Evolutionary conservation across 2,888 invertebrate genomes (phyloP).

Genomic region (Pyrochroa serraticornis): DNA sequence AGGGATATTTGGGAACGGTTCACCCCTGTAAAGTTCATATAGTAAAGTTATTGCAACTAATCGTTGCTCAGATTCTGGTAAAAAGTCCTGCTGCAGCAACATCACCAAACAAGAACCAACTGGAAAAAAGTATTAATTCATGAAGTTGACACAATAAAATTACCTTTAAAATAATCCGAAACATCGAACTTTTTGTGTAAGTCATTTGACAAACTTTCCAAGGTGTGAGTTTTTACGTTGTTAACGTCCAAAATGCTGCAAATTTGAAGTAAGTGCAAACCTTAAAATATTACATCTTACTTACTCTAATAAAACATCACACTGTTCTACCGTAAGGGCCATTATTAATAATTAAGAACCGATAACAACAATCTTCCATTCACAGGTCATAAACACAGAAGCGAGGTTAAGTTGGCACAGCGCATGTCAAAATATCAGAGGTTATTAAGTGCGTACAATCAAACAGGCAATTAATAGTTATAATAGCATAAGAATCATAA

Average conservation of each 20-base stretch:
- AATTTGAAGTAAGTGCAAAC: constrained; percentile 34
- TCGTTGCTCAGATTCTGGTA: constrained; percentile 70
- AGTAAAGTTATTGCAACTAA: constrained; percentile 72
- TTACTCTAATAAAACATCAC: constrained; percentile 60
- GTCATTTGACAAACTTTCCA: constrained; percentile 78
- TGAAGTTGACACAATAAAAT: not conserved
- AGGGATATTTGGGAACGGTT: constrained; percentile 70
- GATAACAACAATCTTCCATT: too few species aligned
- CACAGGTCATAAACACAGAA: too few species aligned
- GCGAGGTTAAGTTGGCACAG: too few species aligned
- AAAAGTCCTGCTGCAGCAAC: constrained; percentile 72
- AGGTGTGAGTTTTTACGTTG: constrained; percentile 73
- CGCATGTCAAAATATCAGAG: too few species aligned
- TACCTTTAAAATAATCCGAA: constrained; percentile 78
- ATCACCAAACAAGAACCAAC: constrained; percentile 68
- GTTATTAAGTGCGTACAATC: too few species aligned
- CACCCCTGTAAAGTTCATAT: constrained; percentile 73
- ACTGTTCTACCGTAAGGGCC: constrained; percentile 61
- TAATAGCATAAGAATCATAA: too few species aligned
- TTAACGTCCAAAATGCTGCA: constrained; percentile 74
- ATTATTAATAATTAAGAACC: constrained; percentile 41
- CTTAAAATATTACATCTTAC: constrained; percentile 10
- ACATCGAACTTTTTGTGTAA: constrained; percentile 80
- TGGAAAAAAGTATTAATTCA: constrained; percentile 43
- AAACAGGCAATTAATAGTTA: too few species aligned